A percentile compares a stretch with the other conserved stretches of the same genome.
phyloP scores from a whole-genome alignment of 2,113 vertebrate species.

The Dicrurus megarhynchus region DNA sequence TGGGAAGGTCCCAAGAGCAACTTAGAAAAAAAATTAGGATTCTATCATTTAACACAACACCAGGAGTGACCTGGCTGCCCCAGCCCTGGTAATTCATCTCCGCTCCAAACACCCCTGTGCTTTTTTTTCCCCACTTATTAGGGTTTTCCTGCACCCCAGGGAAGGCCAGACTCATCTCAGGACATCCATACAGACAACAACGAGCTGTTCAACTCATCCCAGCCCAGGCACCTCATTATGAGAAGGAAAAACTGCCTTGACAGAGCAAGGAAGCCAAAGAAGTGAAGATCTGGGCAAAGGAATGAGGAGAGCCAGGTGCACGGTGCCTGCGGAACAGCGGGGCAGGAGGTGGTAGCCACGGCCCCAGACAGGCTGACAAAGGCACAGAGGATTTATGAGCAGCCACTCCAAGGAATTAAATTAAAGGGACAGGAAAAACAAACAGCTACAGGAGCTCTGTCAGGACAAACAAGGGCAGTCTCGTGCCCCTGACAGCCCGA shows the following conservation, averaged over 20 bases:
- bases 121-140: neutral
- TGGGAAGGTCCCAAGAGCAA: neutral
- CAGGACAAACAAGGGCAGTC: neutral
- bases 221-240: accelerated
- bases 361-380: neutral
- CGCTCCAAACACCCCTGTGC: neutral
- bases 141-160: neutral
- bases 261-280: neutral
- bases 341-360: neutral
- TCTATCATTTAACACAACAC: neutral
- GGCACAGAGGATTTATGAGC: neutral
- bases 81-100: neutral
- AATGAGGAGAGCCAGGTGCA: neutral
- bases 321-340: neutral
- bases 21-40: neutral
- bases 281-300: neutral
- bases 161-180: neutral
- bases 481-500: accelerated
- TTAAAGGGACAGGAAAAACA: neutral
- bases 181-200: accelerated
- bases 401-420: neutral
- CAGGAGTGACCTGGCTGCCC: neutral
- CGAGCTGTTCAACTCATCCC: neutral
- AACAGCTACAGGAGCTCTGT: neutral
- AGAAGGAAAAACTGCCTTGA: neutral